phyloP scores from a whole-genome alignment of 2,888 invertebrate genomes.

The Lampropteryx suffumata region DNA sequence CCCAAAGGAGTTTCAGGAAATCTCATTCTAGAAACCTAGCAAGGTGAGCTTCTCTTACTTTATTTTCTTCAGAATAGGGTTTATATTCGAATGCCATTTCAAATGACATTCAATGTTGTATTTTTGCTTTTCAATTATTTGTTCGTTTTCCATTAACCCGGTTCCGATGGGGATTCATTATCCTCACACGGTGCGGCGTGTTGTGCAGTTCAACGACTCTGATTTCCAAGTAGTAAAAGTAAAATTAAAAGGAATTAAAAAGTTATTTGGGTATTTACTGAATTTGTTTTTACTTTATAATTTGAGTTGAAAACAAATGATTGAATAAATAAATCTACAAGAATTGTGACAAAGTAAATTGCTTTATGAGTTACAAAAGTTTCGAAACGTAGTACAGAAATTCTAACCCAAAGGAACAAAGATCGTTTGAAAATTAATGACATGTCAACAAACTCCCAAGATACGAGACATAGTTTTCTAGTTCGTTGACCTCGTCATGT shows the following conservation, averaged over 20 bases:
- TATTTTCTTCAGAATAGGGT: background rate
- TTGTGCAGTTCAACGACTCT: slow-evolving; percentile 24
- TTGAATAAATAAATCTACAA: too few relatives aligned
- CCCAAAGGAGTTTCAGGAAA: slow-evolving; percentile 36
- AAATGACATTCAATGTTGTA: slow-evolving; percentile 20
- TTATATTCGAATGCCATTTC: slow-evolving; percentile 6
- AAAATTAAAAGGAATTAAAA: slow-evolving; percentile 20
- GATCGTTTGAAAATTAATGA: too few relatives aligned
- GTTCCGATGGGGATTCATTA: slow-evolving; percentile 37
- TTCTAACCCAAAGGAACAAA: too few relatives aligned
- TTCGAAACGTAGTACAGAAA: too few relatives aligned
- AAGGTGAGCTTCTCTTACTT: slow-evolving; percentile 30
- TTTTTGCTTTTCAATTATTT: slow-evolving; percentile 39
- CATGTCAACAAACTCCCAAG: too few relatives aligned
- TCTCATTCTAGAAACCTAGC: slow-evolving; percentile 40
- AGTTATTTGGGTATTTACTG: too few relatives aligned
- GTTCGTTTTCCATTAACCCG: slow-evolving; percentile 38
- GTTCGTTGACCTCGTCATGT: slow-evolving; percentile 5
- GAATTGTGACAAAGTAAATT: too few relatives aligned
- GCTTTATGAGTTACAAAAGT: too few relatives aligned
- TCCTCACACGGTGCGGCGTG: slow-evolving; percentile 20
- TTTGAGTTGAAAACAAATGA: too few relatives aligned
- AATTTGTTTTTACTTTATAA: too few relatives aligned
- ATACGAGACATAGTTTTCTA: too few relatives aligned
- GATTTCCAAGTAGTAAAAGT: slow-evolving; percentile 27